These are phyloP conservation scores for Nemurella pictetii DNA, from an alignment of 2,888 invertebrate species.

Conservation along the genomic window DNA sequence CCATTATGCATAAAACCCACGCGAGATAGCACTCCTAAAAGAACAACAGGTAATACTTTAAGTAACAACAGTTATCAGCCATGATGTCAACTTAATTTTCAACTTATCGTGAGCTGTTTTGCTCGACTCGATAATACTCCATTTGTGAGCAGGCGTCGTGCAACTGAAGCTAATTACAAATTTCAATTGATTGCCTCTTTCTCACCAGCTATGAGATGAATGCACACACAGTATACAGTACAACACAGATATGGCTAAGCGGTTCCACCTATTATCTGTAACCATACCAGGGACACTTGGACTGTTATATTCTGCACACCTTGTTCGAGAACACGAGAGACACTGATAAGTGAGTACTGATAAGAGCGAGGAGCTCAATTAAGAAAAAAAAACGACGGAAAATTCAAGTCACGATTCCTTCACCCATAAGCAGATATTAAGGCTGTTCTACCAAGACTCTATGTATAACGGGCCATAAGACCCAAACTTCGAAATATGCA, in stretches of 20 bases:
- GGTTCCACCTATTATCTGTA: background rate
- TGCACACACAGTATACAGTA: too few species aligned
- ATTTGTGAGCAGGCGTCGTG: slow-evolving; percentile 9
- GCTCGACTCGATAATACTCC: background rate
- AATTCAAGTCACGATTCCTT: background rate
- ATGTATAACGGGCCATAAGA: too few species aligned
- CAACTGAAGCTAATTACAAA: slow-evolving; percentile 18
- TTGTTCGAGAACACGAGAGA: background rate
- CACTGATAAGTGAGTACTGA: too few species aligned
- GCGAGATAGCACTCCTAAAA: background rate
- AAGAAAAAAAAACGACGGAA: background rate
- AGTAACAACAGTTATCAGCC: slow-evolving; percentile 16
- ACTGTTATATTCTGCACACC: background rate
- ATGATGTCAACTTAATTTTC: slow-evolving; percentile 23
- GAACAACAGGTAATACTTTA: background rate
- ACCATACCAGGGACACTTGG: slow-evolving; percentile 2
- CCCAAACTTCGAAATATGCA: too few species aligned
- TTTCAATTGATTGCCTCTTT: slow-evolving; percentile 15
- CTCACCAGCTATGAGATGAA: background rate
- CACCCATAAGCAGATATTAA: background rate
- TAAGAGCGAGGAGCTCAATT: background rate
- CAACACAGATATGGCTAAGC: too few species aligned
- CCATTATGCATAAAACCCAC: background rate
- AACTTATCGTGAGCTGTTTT: slow-evolving; percentile 6
- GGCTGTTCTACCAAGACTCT: too few species aligned